A percentile compares a stretch with the other conserved stretches of the same genome.
These are phyloP conservation scores for Habrosyne pyritoides DNA, from an alignment of 2,888 invertebrate species.

Conservation along the genomic window DNA sequence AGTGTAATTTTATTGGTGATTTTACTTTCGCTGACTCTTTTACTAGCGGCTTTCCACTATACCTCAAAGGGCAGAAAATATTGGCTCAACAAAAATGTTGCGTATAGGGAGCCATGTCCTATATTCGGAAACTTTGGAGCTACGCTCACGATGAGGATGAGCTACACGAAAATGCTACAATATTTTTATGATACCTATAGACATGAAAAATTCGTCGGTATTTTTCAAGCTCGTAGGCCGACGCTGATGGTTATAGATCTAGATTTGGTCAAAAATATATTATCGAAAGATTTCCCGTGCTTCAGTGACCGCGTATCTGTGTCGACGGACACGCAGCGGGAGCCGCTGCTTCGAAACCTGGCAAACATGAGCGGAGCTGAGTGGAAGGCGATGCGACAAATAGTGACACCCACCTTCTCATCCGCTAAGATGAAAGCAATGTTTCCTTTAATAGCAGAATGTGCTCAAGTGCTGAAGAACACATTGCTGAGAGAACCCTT, in stretches of 20 bases:
- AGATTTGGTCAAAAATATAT: constrained; percentile 65
- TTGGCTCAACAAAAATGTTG: constrained; percentile 68
- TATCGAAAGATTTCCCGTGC: constrained; percentile 63
- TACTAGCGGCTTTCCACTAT: constrained; percentile 67
- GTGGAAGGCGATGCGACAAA: constrained; percentile 76
- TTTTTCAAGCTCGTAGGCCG: constrained; percentile 76
- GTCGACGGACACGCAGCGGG: constrained; percentile 70
- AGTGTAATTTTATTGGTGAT: constrained; percentile 54
- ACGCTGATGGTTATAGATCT: constrained; percentile 71
- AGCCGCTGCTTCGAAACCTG: constrained; percentile 72
- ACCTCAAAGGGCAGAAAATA: constrained; percentile 70
- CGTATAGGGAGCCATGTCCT: constrained; percentile 75
- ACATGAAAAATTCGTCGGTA: constrained; percentile 66
- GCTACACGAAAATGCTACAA: constrained; percentile 69
- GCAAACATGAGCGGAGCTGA: constrained; percentile 77
- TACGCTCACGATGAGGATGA: constrained; percentile 65
- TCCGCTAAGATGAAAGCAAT: constrained; percentile 79
- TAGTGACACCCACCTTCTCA: constrained; percentile 76
- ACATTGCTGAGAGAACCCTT: constrained; percentile 48
- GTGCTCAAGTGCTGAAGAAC: constrained; percentile 60
- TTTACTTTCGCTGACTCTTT: constrained; percentile 48
- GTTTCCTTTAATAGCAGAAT: constrained; percentile 74
- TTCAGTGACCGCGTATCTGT: constrained; percentile 74
- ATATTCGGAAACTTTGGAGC: constrained; percentile 80
- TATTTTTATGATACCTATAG: constrained; percentile 65